Base-by-base conservation (phyloP, 2,797 vertebrate species). In the Ceryle rudis region DNA sequence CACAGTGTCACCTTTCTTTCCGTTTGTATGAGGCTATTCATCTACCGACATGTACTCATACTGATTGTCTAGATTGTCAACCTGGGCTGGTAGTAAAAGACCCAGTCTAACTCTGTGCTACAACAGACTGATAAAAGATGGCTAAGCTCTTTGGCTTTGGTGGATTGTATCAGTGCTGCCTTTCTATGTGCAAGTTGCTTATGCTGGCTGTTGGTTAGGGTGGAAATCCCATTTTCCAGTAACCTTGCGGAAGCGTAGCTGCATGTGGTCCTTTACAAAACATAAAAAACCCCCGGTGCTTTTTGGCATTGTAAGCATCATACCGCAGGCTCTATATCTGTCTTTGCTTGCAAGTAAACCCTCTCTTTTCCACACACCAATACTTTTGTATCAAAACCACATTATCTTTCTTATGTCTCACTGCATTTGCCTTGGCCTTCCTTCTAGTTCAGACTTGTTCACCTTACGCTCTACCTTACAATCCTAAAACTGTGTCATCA, bases 161-260 rank as follows among this genome's bases (percentile, higher is more conserved):
- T 1, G 2, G 23, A 33, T 8, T 46, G 5, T 14, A 55, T 26
- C 31, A 44, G 10, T n/a, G 11, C 33, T 58, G 20, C 33, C 44
- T 41, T 0, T 33, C 4, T 33, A 7, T 11, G 8, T 14, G 18
- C 0, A 12, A 2, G 7, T 20, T 74, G 44, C 13, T 42, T 17
- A 15, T n/a, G 6, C 3, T 78, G 81, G 15, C 14, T 85, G 33
- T 29, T 52, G 23, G 8, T 35, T 28, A 82, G 47, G 10, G 7
- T 3, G 4, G 14, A 29, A 87, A 55, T 47, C 22, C 26, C 21
- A 23, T 71, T 73, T 67, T 88, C 54, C 37, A 65, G 6, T 57
- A 37, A 23, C 14, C 9, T 19, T 41, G 31, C 11, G 25, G 20
- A 29, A 86, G 9, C 81, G 47, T 21, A 60, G 31, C 11, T 55